These are phyloP conservation scores for Acrobasis repandana DNA, from an alignment of 2,888 invertebrate genomes.

Conservation along the genomic window DNA sequence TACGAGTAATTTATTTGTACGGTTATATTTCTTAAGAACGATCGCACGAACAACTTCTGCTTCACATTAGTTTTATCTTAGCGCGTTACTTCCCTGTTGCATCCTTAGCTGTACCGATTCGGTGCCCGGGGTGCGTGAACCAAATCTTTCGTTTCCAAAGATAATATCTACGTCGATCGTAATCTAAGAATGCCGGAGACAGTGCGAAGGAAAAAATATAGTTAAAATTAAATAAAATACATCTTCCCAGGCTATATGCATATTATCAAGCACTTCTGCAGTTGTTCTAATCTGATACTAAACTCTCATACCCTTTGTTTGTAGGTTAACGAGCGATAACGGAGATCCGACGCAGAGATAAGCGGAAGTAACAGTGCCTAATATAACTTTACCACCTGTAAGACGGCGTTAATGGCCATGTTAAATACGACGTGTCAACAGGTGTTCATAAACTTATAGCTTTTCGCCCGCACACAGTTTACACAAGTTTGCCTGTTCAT, in stretches of 20 bases:
- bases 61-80: too few relatives aligned
- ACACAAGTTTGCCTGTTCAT: neutral
- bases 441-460: conserved; percentile 4
- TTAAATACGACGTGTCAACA: conserved; percentile 10
- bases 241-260: neutral
- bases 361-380: conserved; percentile 9
- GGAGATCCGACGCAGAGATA: conserved; percentile 12
- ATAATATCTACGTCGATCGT: too few relatives aligned
- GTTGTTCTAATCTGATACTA: neutral
- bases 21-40: too few relatives aligned
- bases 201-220: too few relatives aligned
- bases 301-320: neutral
- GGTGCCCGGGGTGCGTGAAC: too few relatives aligned
- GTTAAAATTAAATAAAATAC: too few relatives aligned
- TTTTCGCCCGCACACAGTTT: neutral
- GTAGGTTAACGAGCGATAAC: conserved; percentile 21
- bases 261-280: neutral
- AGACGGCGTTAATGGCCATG: neutral
- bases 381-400: neutral
- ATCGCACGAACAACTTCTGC: too few relatives aligned
- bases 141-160: too few relatives aligned
- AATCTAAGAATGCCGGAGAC: too few relatives aligned
- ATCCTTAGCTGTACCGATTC: too few relatives aligned
- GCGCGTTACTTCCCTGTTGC: too few relatives aligned
- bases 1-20: too few relatives aligned